Percentiles rank a stretch among this genome's conserved stretches.
phyloP scores from a whole-genome alignment of 2,113 vertebrate genomes.

The Acanthisitta chloris region DNA sequence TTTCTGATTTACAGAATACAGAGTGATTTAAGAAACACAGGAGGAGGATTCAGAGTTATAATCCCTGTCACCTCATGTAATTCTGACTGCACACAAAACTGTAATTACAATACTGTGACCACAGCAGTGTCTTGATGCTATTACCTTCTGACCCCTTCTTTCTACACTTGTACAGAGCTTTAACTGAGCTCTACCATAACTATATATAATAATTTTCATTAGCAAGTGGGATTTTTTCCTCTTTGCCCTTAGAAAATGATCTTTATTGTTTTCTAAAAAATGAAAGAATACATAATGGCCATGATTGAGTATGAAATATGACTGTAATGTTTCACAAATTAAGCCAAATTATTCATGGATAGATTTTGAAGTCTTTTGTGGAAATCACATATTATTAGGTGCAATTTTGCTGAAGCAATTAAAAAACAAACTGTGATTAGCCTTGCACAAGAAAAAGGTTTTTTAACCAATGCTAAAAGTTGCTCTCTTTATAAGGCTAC shows the following conservation, averaged over 20 bases:
- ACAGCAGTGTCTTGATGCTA: not conserved
- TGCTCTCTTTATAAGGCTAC: not conserved
- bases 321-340: not conserved
- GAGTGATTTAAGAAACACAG: not conserved
- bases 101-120: not conserved
- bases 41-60: not conserved
- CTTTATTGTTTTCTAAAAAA: not conserved
- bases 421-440: not conserved
- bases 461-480: not conserved
- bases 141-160: not conserved
- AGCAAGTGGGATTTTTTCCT: not conserved
- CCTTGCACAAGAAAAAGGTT: not conserved
- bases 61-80: rapidly evolving
- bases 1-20: not conserved
- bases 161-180: not conserved
- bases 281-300: not conserved
- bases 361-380: not conserved
- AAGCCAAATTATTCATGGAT: not conserved
- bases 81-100: not conserved
- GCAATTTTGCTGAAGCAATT: not conserved
- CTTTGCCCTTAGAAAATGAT: not conserved
- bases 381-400: not conserved
- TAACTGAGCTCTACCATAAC: not conserved
- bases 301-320: not conserved
- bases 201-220: not conserved